phyloP scores from a whole-genome alignment of 2,797 vertebrate genomes.

The Carduelis carduelis region DNA sequence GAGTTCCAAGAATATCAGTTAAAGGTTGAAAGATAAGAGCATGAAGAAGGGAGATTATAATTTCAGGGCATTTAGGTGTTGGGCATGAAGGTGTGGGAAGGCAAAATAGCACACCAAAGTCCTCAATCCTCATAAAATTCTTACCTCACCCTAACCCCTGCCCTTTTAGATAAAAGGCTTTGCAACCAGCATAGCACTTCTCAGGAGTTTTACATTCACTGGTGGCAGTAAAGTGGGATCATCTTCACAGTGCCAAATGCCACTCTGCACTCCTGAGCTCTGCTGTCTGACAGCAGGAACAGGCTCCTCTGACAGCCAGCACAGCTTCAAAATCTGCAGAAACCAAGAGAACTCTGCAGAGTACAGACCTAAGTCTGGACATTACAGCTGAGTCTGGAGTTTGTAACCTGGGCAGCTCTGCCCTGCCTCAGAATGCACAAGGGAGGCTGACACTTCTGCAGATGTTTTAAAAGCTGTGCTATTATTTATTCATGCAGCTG shows the following conservation, averaged over 20 bases:
- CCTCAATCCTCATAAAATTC: background rate
- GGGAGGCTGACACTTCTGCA: background rate
- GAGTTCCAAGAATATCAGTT: background rate
- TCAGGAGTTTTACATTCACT: background rate
- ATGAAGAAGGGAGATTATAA: background rate
- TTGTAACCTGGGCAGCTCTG: background rate
- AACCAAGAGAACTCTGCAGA: background rate
- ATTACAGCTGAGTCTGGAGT: background rate
- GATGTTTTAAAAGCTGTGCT: slow-evolving; percentile 53
- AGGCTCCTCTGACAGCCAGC: background rate
- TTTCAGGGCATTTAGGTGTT: background rate
- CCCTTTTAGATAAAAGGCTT: background rate
- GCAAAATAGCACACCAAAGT: background rate
- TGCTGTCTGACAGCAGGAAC: background rate
- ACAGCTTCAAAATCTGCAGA: background rate
- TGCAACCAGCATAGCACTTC: background rate
- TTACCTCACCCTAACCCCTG: background rate
- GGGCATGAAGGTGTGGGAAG: background rate
- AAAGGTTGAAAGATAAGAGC: background rate
- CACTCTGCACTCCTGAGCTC: background rate
- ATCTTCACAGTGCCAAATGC: background rate
- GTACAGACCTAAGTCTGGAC: background rate
- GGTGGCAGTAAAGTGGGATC: background rate
- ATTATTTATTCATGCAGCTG: slow-evolving; percentile 53
- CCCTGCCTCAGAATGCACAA: background rate